Base-by-base conservation (phyloP, 2,797 vertebrate species). In the Anabas testudineus region DNA sequence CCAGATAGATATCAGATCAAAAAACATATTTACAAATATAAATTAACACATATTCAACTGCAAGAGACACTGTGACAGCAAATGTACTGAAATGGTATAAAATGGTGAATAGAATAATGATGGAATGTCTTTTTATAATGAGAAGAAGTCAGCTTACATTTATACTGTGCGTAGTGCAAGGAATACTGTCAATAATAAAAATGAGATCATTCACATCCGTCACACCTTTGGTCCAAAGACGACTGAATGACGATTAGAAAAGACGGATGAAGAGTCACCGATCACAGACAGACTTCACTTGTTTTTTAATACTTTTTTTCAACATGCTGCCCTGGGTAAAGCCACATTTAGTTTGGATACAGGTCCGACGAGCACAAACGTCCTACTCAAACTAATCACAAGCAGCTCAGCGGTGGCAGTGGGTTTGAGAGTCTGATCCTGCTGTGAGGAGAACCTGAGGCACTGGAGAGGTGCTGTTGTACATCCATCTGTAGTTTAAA, bases 1-100 rank as follows among this genome's bases (percentile, higher is more conserved):
- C 85, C 90, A 78, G 77, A 73, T 73, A 68, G 24, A 76, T 53
- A 55, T 76, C 61, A 81, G 58, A 78, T 63, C 28, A 64, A 37
- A 82, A 74, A 80, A 67, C 66, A 60, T 88, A 90, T 91, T 70
- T 91, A 92, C 88, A 91, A 66, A 74, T 90, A 92, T 93, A 93
- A 92, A 91, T 92, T 86, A 91, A 89, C 74, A 88, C 64, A 67
- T 70, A 79, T 74, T 73, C 37, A 72, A 56, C 64, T 71, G 54
- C 56, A 80, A 74, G 68, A 80, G 60, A 87, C 76, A 81, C 60
- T 5, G 79, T 34, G 58, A 84, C 52, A 12, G 57, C 60, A 54
- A 19, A 71, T 14, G 65, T 74, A 46, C 76, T 58, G 15, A 83
- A 77, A 84, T 58, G 68, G 76, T 88, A 86, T 22, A 85, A 84